Base-by-base conservation (phyloP, 2,888 invertebrate species). In the Julus scandinavius region DNA sequence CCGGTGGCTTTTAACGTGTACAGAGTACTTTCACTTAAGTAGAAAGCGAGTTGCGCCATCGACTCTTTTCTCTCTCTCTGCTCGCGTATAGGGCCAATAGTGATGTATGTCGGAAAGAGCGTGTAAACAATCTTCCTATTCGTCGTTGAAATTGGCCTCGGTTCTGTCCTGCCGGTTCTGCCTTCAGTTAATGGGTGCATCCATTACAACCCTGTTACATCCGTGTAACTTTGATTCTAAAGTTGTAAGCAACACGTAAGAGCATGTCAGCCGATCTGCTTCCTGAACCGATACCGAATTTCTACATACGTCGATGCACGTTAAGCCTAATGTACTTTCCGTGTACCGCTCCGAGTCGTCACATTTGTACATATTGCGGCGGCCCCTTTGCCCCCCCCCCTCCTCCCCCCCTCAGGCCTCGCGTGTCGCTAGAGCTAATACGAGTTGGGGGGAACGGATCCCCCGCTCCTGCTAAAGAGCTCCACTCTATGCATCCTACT, bases 301-400 rank as follows among this genome's bases (percentile, higher is more conserved):
- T 87, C 63, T 72, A 87, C 87, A 41, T 41, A 86, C 45, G 87
- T 58, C 29, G 45, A 54, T 63, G 58, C 54, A 49, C 29, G 50
- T 49, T 88, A 88, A 88, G 88, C 88, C 88, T 88, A 88, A 88
- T 88, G 88, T 88, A 88, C 88, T 88, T 88, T 88, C 86, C 88
- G 86, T 88, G 88, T 88, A 88, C 58, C 88, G 88, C 88, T 88
- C 88, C 88, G 72, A 88, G 88, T 88, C 88, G 85, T 88, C 86
- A 88, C 88, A 88, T 88, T 88, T 88, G 88, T 88, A 88, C 88
- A 88, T 88, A 88, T 88, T 84, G 86, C 86, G 41, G 88, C 88
- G 29, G 87, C 63, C 38, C 87, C 63, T 54, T 54, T 54, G 54
- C 54, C 54, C 54, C 54, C 54, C 29, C 29, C 29, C 29, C 29